A percentile compares a stretch with the other conserved stretches of the same genome.
Conservation (phyloP, 2,797 vertebrate genomes). For the Hydrolagus colliei region DNA sequence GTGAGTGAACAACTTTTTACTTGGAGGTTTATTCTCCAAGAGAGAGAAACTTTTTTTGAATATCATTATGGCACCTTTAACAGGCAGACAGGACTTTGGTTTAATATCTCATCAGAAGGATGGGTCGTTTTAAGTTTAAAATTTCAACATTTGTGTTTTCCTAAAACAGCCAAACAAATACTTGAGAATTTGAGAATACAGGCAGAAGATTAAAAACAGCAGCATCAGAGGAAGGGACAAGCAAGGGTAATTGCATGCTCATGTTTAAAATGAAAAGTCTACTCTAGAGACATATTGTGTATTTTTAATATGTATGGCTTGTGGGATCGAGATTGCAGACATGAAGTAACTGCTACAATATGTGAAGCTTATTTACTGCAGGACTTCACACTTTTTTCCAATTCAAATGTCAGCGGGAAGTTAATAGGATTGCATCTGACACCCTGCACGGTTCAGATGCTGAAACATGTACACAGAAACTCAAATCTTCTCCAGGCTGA, state of each 20-base stretch:
- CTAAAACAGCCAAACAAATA: not conserved
- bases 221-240: not conserved
- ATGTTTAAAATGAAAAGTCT: not conserved
- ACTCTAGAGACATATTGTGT: no score
- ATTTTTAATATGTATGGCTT: not conserved
- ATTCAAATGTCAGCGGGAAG: not conserved
- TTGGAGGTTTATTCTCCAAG: no score
- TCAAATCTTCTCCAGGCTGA: not conserved
- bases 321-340: not conserved
- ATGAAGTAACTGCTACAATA: not conserved
- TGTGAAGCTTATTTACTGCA: not conserved
- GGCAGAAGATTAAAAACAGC: not conserved
- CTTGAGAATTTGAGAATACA: not conserved
- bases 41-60: no score
- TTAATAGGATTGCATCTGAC: not conserved
- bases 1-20: no score
- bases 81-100: no score
- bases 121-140: no score
- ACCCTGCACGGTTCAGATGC: not conserved
- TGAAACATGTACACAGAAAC: not conserved
- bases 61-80: no score
- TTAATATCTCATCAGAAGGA: no score
- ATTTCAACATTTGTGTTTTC: no score
- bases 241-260: not conserved
- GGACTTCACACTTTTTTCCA: not conserved